Conservation (phyloP, 2,113 vertebrate genomes). For the Daphoenositta chrysoptera region DNA sequence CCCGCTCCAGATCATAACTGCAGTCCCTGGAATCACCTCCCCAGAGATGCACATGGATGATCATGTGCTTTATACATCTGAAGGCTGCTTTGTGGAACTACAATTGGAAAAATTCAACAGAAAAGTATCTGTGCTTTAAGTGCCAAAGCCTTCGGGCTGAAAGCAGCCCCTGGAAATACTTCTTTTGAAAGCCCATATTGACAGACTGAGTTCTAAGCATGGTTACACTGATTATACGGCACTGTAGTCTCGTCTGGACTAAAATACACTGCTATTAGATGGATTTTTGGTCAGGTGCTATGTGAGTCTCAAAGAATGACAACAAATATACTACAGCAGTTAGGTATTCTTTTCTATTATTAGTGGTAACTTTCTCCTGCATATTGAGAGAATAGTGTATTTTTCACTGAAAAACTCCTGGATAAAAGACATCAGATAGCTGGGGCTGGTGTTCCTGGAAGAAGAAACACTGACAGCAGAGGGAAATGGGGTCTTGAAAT, state of each 20-base stretch:
- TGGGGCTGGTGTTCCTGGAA: neutral
- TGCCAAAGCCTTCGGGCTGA: neutral
- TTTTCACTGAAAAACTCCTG: neutral
- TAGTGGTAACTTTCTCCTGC: neutral
- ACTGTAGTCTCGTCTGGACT: conserved; percentile 4
- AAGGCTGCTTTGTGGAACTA: neutral
- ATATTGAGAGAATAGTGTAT: neutral
- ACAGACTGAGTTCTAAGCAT: conserved; percentile 32
- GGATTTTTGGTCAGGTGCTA: conserved; percentile 29
- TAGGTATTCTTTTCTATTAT: conserved; percentile 1
- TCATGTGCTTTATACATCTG: neutral
- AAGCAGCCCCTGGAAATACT: conserved; percentile 4
- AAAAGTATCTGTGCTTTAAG: neutral
- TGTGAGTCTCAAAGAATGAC: neutral
- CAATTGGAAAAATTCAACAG: neutral
- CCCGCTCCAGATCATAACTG: neutral
- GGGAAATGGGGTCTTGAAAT: neutral
- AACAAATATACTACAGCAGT: neutral
- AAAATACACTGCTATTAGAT: neutral
- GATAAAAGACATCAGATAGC: neutral
- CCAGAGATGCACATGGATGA: neutral
- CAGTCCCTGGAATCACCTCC: neutral
- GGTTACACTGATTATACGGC: conserved; percentile 46
- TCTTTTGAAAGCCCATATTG: conserved; percentile 28
- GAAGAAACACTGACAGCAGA: neutral